Evolutionary conservation across 2,113 vertebrate genomes (phyloP).

Genomic region (Carassius auratus): DNA sequence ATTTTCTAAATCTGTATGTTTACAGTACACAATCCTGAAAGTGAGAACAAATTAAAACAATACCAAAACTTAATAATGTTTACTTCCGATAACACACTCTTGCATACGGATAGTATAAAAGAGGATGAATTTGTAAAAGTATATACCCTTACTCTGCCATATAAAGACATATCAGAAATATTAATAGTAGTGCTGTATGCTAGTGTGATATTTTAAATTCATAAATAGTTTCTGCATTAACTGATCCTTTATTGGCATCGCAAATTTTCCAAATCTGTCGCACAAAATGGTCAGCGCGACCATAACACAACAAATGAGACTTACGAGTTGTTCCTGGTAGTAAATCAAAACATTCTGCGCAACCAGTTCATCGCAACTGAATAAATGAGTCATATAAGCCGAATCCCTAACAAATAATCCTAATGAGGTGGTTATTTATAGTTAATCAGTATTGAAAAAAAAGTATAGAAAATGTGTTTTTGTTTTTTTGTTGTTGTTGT

Average conservation of each 20-base stretch:
- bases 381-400: not conserved
- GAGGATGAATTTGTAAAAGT: not conserved
- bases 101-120: not conserved
- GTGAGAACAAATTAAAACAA: not conserved
- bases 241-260: not conserved
- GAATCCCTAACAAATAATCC: not conserved
- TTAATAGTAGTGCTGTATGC: no score
- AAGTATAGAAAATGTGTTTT: no score
- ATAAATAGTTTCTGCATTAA: not conserved
- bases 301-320: not conserved
- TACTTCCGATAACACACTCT: not conserved
- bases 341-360: not conserved
- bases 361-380: not conserved
- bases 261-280: not conserved
- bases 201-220: not conserved
- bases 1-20: not conserved
- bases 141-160: not conserved
- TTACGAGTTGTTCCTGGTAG: not conserved
- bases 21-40: not conserved
- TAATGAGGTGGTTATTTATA: not conserved
- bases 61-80: not conserved
- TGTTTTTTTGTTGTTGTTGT: not conserved
- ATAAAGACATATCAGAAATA: not conserved
- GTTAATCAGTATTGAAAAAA: no score
- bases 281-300: not conserved